phyloP scores from a whole-genome alignment of 2,113 vertebrate genomes.

The Chlorodrepanis virens region DNA sequence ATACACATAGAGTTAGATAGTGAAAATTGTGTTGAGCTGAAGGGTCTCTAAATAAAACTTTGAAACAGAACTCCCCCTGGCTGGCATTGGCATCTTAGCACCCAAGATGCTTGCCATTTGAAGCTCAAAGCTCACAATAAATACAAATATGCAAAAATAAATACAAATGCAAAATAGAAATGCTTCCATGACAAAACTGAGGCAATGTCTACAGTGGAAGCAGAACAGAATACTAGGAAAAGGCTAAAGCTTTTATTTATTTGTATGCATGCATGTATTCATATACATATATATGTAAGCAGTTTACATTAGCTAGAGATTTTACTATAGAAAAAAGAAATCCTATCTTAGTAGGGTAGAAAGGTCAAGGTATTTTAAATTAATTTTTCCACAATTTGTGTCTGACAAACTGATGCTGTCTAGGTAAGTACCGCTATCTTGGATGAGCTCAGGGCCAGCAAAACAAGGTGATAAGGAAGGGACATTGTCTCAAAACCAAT shows the following conservation, averaged over 20 bases:
- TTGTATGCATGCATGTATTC: not conserved
- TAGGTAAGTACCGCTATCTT: conserved; percentile 33
- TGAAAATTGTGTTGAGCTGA: not conserved
- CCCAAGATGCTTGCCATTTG: not conserved
- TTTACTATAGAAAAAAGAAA: not conserved
- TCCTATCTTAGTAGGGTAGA: not conserved
- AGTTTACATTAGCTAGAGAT: not conserved
- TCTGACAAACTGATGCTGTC: conserved; percentile 11
- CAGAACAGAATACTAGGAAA: not conserved
- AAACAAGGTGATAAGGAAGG: conserved; percentile 63
- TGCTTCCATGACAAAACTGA: not conserved
- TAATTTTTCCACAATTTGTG: conserved; percentile 28
- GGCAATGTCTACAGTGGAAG: not conserved
- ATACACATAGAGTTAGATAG: fast-evolving
- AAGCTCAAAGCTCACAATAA: not conserved
- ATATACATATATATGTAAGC: not conserved
- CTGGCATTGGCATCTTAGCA: not conserved
- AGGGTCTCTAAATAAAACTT: not conserved
- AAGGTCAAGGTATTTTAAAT: conserved; percentile 38
- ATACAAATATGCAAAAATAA: not conserved
- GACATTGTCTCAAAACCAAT: conserved; percentile 31
- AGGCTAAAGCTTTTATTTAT: not conserved
- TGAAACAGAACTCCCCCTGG: not conserved
- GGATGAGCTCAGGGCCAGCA: conserved; percentile 43
- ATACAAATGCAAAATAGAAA: not conserved